Evolutionary conservation across 2,888 invertebrate genomes (phyloP), one percentile per base, ranked within the genome.

Genomic region (Pegoplata infirma): DNA sequence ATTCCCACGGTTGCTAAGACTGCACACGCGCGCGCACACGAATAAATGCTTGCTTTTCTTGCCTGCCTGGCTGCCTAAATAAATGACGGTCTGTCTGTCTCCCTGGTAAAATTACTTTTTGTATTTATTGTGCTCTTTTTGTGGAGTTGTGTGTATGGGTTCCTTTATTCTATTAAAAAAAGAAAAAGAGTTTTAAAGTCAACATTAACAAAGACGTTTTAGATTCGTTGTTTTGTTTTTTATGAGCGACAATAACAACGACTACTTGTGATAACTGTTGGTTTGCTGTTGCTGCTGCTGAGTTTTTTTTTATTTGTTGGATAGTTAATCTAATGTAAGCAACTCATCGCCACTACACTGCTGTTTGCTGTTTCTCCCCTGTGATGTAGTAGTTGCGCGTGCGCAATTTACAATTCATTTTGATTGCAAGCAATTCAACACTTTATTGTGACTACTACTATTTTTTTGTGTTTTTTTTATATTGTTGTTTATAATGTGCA

Each of bases 1-100:
- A 82, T 85, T 85, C 85, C 85, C 85, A 85, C 85, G 85, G 82
- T 83, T 82, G 76, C 83, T 80, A 81, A 80, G 79, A 74, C 74
- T 73, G 75, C 81, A 82, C 84, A 83, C 84, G 82, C 84, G 84
- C 84, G 82, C 78, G 80, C 73, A 75, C 77, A 80, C 81, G 79
- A 63, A 80, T 58, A 79, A 78, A 69, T 78, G 74, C 46, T 74
- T 69, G 64, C 58, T 69, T 47, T 55, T 56, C 28, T 51, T 61
- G 17, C 40, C 72, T 63, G 36, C 47, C 23, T 23, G 58, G 72
- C 53, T n/a, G n/a, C n/a, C n/a, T n/a, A n/a, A n/a, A n/a, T n/a
- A n/a, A n/a, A n/a, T n/a, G n/a, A n/a, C 51, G 25, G 36, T 32
- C 67, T 58, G 58, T 55, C 58, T 63, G 58, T 63, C 55, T 55